Percentiles rank a stretch among this genome's conserved stretches.
These are phyloP conservation scores for Corythornis vintsioides DNA, from an alignment of 2,113 vertebrate species.

Conservation along the genomic window DNA sequence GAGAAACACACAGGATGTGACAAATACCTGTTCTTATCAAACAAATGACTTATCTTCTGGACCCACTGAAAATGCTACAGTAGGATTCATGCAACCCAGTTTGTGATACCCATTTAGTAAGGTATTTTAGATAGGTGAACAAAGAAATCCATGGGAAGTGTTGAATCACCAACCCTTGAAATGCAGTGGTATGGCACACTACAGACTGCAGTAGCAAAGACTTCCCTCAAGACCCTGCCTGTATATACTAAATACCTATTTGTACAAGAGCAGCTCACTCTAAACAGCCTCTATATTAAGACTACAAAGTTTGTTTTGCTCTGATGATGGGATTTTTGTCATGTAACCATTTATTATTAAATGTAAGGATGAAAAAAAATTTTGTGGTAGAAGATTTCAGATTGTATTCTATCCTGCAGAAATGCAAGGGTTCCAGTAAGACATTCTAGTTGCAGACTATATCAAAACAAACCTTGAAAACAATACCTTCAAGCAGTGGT, in stretches of 20 bases:
- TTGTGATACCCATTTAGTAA: background rate
- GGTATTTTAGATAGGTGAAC: background rate
- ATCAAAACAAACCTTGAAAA: slow-evolving; percentile 42
- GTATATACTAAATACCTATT: background rate
- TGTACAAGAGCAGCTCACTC: background rate
- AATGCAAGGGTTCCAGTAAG: background rate
- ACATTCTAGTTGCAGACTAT: background rate
- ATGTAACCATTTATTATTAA: slow-evolving; percentile 25
- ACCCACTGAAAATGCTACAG: background rate
- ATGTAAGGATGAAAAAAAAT: background rate
- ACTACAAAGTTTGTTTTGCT: slow-evolving; percentile 3
- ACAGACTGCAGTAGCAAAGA: background rate
- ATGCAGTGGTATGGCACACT: accelerated
- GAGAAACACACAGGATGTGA: background rate
- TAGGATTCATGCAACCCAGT: background rate
- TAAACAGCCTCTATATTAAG: background rate
- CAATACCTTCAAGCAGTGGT: slow-evolving; percentile 6
- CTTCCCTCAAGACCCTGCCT: background rate
- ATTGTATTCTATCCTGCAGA: background rate
- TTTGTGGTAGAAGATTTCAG: background rate
- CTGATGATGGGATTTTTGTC: slow-evolving; percentile 8
- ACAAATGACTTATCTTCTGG: background rate
- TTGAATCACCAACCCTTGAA: background rate
- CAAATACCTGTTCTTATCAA: background rate
- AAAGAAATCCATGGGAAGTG: background rate